Percentiles rank a stretch among this genome's conserved stretches.
These are phyloP conservation scores for Homarus americanus DNA, from an alignment of 1,140 invertebrate genomes.

Conservation along the genomic window DNA sequence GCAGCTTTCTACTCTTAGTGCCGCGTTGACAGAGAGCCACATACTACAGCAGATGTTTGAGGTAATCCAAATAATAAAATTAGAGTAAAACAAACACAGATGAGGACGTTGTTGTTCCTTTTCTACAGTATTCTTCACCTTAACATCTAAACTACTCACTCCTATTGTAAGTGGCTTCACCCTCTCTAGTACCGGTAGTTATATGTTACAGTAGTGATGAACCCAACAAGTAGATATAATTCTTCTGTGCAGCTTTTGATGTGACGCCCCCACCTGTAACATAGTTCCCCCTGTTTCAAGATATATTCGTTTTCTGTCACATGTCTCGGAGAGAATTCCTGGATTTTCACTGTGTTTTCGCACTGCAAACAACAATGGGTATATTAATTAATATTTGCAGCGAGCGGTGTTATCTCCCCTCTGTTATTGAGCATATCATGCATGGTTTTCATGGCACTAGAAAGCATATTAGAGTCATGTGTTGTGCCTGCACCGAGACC, in stretches of 20 bases:
- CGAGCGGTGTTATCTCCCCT: constrained; percentile 14
- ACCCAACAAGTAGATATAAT: constrained; percentile 49
- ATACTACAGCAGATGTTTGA: not conserved
- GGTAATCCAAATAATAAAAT: constrained; percentile 8
- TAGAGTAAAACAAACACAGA: constrained; percentile 50
- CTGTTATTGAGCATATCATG: constrained; percentile 20
- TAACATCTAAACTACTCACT: constrained; percentile 44
- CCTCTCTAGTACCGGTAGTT: constrained; percentile 61
- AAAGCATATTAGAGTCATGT: constrained; percentile 28
- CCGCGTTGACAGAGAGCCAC: constrained; percentile 14
- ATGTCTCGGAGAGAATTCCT: not conserved
- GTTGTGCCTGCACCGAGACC: constrained; percentile 11
- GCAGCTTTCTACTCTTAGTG: constrained; percentile 1
- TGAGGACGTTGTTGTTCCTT: constrained; percentile 69
- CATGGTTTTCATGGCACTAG: constrained; percentile 40
- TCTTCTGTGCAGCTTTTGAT: constrained; percentile 56
- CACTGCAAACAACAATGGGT: not conserved
- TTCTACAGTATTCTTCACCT: constrained; percentile 43
- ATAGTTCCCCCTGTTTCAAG: constrained; percentile 30
- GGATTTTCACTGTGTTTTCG: constrained; percentile 10
- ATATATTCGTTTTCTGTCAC: constrained; percentile 54
- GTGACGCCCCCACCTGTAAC: constrained; percentile 33
- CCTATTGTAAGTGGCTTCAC: constrained; percentile 60
- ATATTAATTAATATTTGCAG: constrained; percentile 9
- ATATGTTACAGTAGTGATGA: constrained; percentile 58